Base-by-base conservation (phyloP, 1,140 invertebrate genomes). In the Ephestia elutella region DNA sequence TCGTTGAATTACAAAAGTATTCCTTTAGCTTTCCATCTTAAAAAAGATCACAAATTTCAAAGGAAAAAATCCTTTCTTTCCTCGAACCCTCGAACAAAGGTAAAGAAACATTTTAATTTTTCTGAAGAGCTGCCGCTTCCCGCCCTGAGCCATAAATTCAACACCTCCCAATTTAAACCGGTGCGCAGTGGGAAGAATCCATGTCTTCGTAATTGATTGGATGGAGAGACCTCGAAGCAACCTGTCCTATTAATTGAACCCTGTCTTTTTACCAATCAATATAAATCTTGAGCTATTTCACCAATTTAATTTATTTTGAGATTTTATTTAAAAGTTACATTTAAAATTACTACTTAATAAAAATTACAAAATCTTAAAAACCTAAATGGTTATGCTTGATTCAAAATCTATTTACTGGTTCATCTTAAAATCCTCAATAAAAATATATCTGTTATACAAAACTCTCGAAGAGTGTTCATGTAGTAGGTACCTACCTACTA, bases 121-220 rank as follows among this genome's bases (percentile, higher is more conserved):
- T 44, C 38, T 44, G n/a, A 44, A 44, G 38, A 10, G 15, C n/a
- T n/a, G 15, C 38, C 38, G 38, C 38, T 1, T 15, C 15, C 38
- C 15, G 11, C n/a, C 15, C 38, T n/a, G 38, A 44, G 10, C 38
- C n/a, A 44, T 44, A 44, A 44, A 15, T 44, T 21, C 11, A 25
- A 20, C 35, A 64, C 44, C 53, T 49, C 35, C 20, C 54, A 57
- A 59, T 53, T 57, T 53, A 53, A 53, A 57, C 50, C 19, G 21
- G 21, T 15, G 21, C n/a, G n/a, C n/a, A n/a, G n/a, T 20, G 48
- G 48, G 57, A 21, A 59, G 64, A 62, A 60, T 63, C 58, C 57
- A 59, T n/a, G 49, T 17, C 38, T 21, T 20, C n/a, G 56, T 63
- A 69, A 69, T 65, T 69, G 60, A 69, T 69, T 69, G 58, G 55